Percentiles rank a stretch among this genome's conserved stretches.
Conservation (phyloP, 1,140 invertebrate species). For the Heterodera schachtii region DNA sequence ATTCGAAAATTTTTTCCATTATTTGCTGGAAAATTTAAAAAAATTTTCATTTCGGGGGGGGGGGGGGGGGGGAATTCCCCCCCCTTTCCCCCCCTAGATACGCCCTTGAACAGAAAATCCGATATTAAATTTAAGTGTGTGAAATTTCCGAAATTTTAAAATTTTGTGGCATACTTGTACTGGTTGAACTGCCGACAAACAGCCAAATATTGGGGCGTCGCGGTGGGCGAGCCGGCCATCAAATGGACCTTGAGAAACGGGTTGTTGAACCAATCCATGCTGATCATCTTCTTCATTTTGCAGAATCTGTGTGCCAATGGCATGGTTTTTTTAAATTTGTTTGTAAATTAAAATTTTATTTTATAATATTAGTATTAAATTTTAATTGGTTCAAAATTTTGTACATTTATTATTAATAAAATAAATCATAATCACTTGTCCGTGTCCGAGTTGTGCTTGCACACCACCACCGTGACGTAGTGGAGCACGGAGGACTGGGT, state of each 20-base stretch:
- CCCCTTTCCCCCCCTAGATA: too few species aligned
- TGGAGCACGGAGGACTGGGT: constrained; percentile 27
- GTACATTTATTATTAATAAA: too few species aligned
- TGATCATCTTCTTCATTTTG: constrained; percentile 1
- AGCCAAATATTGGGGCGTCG: constrained; percentile 5
- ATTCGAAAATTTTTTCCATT: too few species aligned
- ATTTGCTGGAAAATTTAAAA: too few species aligned
- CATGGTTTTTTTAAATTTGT: too few species aligned
- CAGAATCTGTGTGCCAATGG: neutral
- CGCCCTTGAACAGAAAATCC: too few species aligned
- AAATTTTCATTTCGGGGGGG: too few species aligned
- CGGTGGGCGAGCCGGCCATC: neutral
- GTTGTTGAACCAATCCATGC: constrained; percentile 17
- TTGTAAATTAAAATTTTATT: neutral
- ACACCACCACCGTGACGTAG: constrained; percentile 52
- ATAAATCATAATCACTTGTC: constrained; percentile 28
- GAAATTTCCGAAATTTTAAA: too few species aligned
- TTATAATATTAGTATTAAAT: neutral
- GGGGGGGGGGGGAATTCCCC: too few species aligned
- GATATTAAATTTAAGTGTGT: too few species aligned
- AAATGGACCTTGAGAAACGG: constrained; percentile 11
- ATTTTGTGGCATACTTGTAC: constrained; percentile 7
- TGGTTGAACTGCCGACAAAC: neutral
- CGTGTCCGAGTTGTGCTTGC: constrained; percentile 30
- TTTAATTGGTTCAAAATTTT: neutral